Base-by-base conservation (phyloP, 2,113 vertebrate species). In the Pterocles gutturalis region DNA sequence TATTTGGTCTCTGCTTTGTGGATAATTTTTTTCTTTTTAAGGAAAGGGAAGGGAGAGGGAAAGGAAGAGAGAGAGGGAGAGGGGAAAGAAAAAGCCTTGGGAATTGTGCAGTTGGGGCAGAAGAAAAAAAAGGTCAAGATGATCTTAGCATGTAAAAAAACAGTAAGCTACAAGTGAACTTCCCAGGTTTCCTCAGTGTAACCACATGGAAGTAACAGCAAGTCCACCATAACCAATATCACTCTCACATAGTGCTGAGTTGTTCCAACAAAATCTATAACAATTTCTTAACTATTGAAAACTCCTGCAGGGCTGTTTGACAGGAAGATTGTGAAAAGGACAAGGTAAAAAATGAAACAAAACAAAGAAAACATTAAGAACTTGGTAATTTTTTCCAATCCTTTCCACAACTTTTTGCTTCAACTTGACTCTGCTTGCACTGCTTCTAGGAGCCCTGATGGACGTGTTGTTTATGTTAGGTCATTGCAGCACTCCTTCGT, bases 21-120 rank as follows among this genome's bases (percentile, higher is more conserved):
- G 6, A 33, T 18, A 61, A n/a, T 19, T 65, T 83, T 24, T 66
- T 76, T 24, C 13, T 61, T 21, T 31, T 36, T 9, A 62, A 61
- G 34, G 31, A 61, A 49, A 60, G 25, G 22, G 49, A 49, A 49
- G 49, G 22, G 49, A 25, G 41, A 49, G 22, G 49, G 22, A 49
- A 46, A 19, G 46, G 19, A 46, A 46, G 41, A 41, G 41, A 41
- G 41, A 41, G 41, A 41, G 41, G 41, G 41, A 41, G 41, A 20
- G 0, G 0, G 2, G 0, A 3, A 2, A 7, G 24, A 5, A 13
- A 65, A 36, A 43, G 5, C 10, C 15, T 7, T 2, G 0, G 5
- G 5, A 65, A 34, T 61, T 61, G 21, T 70, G 34, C 17, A 34
- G 7, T 8, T 61, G 10, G 1, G 9, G 7, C 31, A 82, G 31